Base-by-base conservation (phyloP, 23 tunicate genomes). In the Phallusia fumigata region DNA sequence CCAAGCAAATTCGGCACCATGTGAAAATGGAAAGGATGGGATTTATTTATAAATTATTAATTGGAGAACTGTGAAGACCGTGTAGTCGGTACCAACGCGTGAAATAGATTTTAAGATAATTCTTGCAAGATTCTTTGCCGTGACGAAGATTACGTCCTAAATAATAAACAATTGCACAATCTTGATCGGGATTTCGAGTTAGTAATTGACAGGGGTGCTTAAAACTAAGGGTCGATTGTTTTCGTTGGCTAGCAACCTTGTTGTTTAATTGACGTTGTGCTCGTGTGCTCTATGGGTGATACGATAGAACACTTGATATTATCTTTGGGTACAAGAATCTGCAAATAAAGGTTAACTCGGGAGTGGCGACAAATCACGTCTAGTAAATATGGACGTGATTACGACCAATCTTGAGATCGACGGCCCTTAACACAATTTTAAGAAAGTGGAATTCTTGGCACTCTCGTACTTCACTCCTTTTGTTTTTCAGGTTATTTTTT, bases 21-120 rank as follows among this genome's bases (percentile, higher is more conserved):
- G 69, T 58, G 69, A 58, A 58, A 58, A 58, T 58, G 69, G 69
- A 58, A 58, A 58, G 15, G 69, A 24, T 58, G 69, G 69, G 69
- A 58, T 58, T 58, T 58, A 58, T 58, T 24, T 58, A 24, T 58
- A 58, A 58, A 58, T 21, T 58, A 58, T 58, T 58, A 58, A 58
- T 58, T 24, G 69, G 15, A 21, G 13, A 58, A 22, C 13, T 58
- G 69, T 24, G 69, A 24, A 21, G 69, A 24, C 26, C 69, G 69
- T 58, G 69, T 58, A 58, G 69, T 58, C 28, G 69, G 69, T 58
- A 24, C 13, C 2, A 13, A 24, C 5, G 28, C 69, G 69, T 22
- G 16, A 58, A 58, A 58, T 16, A 21, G 69, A 58, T 58, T 58
- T 22, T 1, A 11, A 22, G 69, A 58, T 58, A 58, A 58, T 6